Evolutionary conservation across 2,113 vertebrate genomes (phyloP).

Genomic region (Peromyscus polionotus): DNA sequence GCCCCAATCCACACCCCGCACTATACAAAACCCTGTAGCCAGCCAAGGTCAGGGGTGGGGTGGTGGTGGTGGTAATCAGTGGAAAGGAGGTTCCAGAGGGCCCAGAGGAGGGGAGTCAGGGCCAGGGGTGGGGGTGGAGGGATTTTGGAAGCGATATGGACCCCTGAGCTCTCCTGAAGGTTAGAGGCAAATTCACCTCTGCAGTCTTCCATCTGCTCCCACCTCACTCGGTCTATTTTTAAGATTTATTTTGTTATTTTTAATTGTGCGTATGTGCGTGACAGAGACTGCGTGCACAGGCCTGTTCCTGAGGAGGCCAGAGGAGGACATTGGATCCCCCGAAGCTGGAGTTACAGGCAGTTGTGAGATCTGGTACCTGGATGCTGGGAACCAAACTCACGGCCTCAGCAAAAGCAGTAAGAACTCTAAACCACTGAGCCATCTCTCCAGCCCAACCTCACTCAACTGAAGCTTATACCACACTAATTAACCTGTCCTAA

Average conservation of each 20-base stretch:
- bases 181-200: not conserved
- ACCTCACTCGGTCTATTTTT: not conserved
- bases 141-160: not conserved
- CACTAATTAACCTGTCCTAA: too few relatives aligned
- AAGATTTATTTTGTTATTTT: not conserved
- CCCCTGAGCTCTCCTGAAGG: not conserved
- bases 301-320: not conserved
- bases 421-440: not conserved
- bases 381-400: not conserved
- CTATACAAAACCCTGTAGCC: too few relatives aligned
- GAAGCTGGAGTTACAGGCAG: not conserved
- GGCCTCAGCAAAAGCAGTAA: not conserved
- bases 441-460: too few relatives aligned
- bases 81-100: not conserved
- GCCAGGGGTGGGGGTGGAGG: not conserved
- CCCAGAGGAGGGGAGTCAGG: fast-evolving
- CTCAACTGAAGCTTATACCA: not conserved
- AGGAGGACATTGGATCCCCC: not conserved
- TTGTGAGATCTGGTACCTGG: not conserved
- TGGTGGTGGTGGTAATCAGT: too few relatives aligned
- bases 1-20: too few relatives aligned
- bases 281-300: not conserved
- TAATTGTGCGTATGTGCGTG: not conserved
- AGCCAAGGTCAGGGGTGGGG: too few relatives aligned
- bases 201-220: not conserved